phyloP scores from a whole-genome alignment of 2,888 invertebrate genomes.

The Sinodicranocentrus sp. region DNA sequence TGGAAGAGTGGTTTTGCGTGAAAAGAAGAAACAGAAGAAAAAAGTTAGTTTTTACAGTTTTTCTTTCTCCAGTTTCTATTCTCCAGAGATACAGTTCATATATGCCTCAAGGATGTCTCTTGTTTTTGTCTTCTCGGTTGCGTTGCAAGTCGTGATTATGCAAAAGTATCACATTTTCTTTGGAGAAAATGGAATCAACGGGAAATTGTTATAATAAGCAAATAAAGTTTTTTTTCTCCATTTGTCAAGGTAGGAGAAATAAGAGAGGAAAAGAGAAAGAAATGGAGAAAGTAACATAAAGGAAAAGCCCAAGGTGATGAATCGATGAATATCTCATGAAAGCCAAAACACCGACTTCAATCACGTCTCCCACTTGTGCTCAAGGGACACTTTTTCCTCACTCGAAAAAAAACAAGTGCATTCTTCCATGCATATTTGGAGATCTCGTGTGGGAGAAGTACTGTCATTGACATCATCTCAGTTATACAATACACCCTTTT shows the following conservation, averaged over 20 bases:
- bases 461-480: too few species aligned
- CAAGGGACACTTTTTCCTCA: slow-evolving; percentile 51
- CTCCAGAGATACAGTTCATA: too few species aligned
- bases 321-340: slow-evolving; percentile 64
- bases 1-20: neutral
- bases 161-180: slow-evolving; percentile 56
- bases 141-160: slow-evolving; percentile 45
- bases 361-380: slow-evolving; percentile 56
- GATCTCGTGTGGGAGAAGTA: too few species aligned
- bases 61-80: neutral
- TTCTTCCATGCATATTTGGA: neutral
- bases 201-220: slow-evolving; percentile 42
- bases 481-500: too few species aligned
- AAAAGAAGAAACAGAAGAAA: neutral
- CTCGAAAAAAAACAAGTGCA: too few species aligned
- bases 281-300: neutral
- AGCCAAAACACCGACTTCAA: slow-evolving; percentile 59
- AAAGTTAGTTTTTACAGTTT: neutral
- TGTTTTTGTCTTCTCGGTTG: too few species aligned
- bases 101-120: too few species aligned
- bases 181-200: slow-evolving; percentile 30
- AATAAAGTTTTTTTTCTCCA: slow-evolving; percentile 33
- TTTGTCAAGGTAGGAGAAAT: slow-evolving; percentile 32
- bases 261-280: neutral
- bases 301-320: slow-evolving; percentile 51